Base-by-base conservation (phyloP, 2,888 invertebrate species). In the Drosophila prolongata region DNA sequence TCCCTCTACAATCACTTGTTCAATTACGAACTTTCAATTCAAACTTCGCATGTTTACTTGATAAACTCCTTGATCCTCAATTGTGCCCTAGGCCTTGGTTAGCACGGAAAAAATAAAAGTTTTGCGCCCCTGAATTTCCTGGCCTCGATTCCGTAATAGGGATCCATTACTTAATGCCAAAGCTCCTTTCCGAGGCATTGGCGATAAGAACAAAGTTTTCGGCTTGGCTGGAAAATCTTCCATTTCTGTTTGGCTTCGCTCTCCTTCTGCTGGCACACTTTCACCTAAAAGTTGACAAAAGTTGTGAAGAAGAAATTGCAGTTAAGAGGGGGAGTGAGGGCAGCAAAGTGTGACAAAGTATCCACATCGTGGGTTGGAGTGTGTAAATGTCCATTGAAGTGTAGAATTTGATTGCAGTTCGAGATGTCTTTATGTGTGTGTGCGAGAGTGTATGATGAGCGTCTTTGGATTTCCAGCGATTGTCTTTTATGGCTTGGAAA, bases 321-420 rank as follows among this genome's bases (percentile, higher is more conserved):
- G 56, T 58, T 16, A 58, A 53, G n/a, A 40, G 46, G 38, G 16
- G 24, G 35, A 60, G 44, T 50, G 71, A 57, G 66, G 72, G 60
- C 79, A 72, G 65, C 80, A 78, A 86, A 83, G 67, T 86, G 83
- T 77, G 79, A 82, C 83, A 86, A 86, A 83, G 86, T 83, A 80
- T 75, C 56, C 42, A 38, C 42, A 6, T 30, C 14, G 30, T 10
- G n/a, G 47, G 46, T 14, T 3, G 38, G 27, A 40, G 37, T 75
- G 79, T 80, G 71, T 80, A 73, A 81, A 76, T 85, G 87, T 82
- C 85, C 82, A 84, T 79, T 83, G 81, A 79, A 89, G 89, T 90
- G 90, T 88, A 86, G 90, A 87, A 89, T 90, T 90, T 90, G 90
- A 90, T 90, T 90, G 89, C 89, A 88, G 74, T 89, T 90, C 78